A percentile compares a stretch with the other conserved stretches of the same genome.
phyloP scores from a whole-genome alignment of 2,888 invertebrate genomes.

The Noctuana brunneofusca region DNA sequence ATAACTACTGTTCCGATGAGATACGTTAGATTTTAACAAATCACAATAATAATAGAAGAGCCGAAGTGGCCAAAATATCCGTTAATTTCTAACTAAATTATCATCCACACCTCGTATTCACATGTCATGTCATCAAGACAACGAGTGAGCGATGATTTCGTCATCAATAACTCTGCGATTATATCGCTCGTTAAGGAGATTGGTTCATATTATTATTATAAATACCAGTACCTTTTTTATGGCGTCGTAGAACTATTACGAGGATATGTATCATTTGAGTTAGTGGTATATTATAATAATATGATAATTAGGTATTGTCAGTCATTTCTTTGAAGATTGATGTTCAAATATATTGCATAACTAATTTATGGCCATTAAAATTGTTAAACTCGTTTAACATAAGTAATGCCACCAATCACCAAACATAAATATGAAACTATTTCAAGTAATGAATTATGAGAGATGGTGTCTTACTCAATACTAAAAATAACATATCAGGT shows the following conservation, averaged over 20 bases:
- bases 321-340: too few species aligned
- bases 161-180: neutral
- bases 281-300: neutral
- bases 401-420: too few species aligned
- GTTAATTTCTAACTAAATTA: conserved; percentile 2
- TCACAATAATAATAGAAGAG: neutral
- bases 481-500: conserved; percentile 24
- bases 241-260: neutral
- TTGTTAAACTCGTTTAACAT: too few species aligned
- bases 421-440: too few species aligned
- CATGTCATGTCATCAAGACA: neutral
- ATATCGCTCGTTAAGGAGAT: neutral
- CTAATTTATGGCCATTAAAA: too few species aligned
- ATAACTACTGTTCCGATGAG: neutral
- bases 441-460: neutral
- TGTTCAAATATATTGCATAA: too few species aligned
- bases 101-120: neutral
- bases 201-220: too few species aligned
- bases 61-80: neutral
- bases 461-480: conserved; percentile 14
- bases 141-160: neutral
- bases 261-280: neutral
- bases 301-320: too few species aligned
- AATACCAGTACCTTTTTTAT: too few species aligned
- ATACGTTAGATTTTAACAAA: neutral